These are phyloP conservation scores for Allygus modestus DNA, from an alignment of 2,888 invertebrate species.

Conservation along the genomic window DNA sequence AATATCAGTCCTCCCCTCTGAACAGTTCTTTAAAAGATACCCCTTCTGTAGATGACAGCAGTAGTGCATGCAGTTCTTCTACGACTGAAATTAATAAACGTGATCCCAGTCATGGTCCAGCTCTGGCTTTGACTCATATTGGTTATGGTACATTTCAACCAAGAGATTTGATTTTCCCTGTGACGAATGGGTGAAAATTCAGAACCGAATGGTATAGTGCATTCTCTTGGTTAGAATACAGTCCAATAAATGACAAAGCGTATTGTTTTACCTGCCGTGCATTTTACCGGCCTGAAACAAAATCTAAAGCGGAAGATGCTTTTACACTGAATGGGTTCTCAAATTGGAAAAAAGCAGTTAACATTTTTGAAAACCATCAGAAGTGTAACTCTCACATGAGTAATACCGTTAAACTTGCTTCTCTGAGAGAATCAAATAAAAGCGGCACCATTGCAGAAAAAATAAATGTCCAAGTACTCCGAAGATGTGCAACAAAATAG, in stretches of 20 bases:
- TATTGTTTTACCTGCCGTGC: slow-evolving; percentile 62
- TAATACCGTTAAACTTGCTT: slow-evolving; percentile 61
- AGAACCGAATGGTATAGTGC: slow-evolving; percentile 58
- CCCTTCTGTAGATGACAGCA: too few relatives aligned
- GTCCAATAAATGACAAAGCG: slow-evolving; percentile 56
- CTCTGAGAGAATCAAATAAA: slow-evolving; percentile 54
- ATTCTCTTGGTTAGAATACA: slow-evolving; percentile 63
- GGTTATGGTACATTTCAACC: slow-evolving; percentile 21
- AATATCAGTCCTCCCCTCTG: neutral
- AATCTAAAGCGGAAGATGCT: slow-evolving; percentile 16
- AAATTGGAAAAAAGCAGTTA: slow-evolving; percentile 68
- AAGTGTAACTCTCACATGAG: slow-evolving; percentile 63
- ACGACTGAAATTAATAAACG: neutral
- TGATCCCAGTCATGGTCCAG: slow-evolving; percentile 7
- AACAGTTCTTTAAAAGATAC: too few relatives aligned
- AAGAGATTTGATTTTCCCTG: neutral
- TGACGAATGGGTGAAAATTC: slow-evolving; percentile 50
- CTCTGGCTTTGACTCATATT: slow-evolving; percentile 36
- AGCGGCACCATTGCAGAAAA: slow-evolving; percentile 66
- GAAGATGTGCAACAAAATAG: slow-evolving; percentile 67
- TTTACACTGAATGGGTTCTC: slow-evolving; percentile 64
- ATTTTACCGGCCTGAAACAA: slow-evolving; percentile 4
- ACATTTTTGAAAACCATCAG: slow-evolving; percentile 66
- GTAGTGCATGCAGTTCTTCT: neutral
- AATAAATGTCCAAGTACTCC: slow-evolving; percentile 65